These are phyloP conservation scores for Drosophila mayri DNA, from an alignment of 1,140 invertebrate genomes.

Conservation along the genomic window DNA sequence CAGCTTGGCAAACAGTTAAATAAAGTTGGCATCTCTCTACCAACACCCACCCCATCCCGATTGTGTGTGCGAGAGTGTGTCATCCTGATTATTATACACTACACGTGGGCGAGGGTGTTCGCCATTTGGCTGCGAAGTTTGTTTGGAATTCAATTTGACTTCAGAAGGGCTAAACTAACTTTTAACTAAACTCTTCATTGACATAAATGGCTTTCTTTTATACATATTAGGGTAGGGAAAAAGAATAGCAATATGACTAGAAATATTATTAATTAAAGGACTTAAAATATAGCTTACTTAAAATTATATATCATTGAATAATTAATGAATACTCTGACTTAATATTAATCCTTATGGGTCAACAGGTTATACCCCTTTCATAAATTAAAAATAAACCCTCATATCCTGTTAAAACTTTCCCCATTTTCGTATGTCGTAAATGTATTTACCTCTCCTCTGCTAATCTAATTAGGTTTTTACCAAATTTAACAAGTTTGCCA, in stretches of 20 bases:
- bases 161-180: background rate
- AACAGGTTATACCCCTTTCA: background rate
- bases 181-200: constrained; percentile 2
- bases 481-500: constrained; percentile 27
- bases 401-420: background rate
- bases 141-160: constrained; percentile 22
- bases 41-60: background rate
- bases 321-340: background rate
- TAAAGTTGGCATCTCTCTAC: constrained; percentile 67
- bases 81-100: constrained; percentile 54
- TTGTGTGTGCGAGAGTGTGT: constrained; percentile 15
- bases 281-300: no score
- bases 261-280: no score
- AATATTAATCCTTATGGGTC: background rate
- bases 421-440: background rate
- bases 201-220: constrained; percentile 5
- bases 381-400: background rate
- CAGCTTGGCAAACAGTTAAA: constrained; percentile 82
- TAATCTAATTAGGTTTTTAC: constrained; percentile 47
- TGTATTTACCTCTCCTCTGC: background rate
- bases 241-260: no score
- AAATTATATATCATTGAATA: background rate
- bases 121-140: constrained; percentile 19
- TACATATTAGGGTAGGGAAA: background rate
- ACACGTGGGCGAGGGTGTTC: constrained; percentile 11